Conservation (phyloP, 1,140 invertebrate species). For the Zophobas morio region DNA sequence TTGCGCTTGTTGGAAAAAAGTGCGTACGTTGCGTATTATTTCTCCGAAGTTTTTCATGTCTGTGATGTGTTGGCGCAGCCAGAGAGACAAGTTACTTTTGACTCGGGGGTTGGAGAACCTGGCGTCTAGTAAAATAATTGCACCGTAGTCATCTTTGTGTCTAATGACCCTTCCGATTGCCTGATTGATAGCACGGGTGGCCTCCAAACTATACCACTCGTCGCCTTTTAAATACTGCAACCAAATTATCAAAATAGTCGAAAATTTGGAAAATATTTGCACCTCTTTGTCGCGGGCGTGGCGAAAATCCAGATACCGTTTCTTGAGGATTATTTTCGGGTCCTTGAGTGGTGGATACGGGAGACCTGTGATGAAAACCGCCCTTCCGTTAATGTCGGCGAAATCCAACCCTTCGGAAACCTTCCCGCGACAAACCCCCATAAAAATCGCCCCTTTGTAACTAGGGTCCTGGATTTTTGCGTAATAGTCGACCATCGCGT, state of each 20-base stretch:
- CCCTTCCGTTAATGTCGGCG: constrained; percentile 94
- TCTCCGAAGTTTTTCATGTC: constrained; percentile 80
- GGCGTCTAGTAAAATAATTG: constrained; percentile 92
- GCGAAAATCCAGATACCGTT: constrained; percentile 88
- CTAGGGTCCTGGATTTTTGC: constrained; percentile 81
- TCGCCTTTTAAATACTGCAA: constrained; percentile 77
- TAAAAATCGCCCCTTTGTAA: constrained; percentile 90
- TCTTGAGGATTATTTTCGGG: constrained; percentile 92
- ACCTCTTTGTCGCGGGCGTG: constrained; percentile 73
- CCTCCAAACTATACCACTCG: constrained; percentile 96
- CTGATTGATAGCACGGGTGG: constrained; percentile 96
- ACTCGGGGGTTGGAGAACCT: constrained; percentile 81
- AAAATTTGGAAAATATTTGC: constrained; percentile 45
- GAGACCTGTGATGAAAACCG: constrained; percentile 95
- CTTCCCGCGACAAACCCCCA: constrained; percentile 97
- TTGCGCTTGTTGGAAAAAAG: constrained; percentile 73
- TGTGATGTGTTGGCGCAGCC: constrained; percentile 83
- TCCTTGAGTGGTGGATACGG: constrained; percentile 96
- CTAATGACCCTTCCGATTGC: constrained; percentile 94
- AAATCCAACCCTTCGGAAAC: constrained; percentile 98
- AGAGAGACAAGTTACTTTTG: constrained; percentile 84
- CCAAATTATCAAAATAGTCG: constrained; percentile 11
- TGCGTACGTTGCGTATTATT: constrained; percentile 79
- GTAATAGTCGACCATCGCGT: constrained; percentile 90
- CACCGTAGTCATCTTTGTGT: constrained; percentile 95